phyloP scores from a whole-genome alignment of 2,113 vertebrate genomes.

The Brachypteracias leptosomus region DNA sequence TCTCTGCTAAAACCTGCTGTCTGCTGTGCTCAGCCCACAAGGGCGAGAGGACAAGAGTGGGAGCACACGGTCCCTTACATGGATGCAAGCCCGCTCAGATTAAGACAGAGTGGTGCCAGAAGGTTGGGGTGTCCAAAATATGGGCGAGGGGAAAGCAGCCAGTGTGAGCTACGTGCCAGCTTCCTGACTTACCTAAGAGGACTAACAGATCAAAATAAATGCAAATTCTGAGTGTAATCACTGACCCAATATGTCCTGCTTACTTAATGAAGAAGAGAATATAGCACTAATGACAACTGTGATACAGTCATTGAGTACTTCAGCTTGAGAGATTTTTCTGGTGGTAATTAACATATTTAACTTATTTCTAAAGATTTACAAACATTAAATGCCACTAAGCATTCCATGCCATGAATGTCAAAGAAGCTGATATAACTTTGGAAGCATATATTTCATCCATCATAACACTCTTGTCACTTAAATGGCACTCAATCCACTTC shows the following conservation, averaged over 20 bases:
- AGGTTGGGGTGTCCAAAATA: fast-evolving
- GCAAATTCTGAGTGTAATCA: not conserved
- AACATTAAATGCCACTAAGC: slow-evolving; percentile 56
- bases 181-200: not conserved
- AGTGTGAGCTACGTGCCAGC: not conserved
- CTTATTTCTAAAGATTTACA: slow-evolving; percentile 67
- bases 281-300: not conserved
- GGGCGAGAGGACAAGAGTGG: not conserved
- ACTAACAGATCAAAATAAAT: slow-evolving; percentile 1
- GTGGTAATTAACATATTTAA: slow-evolving; percentile 68
- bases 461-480: slow-evolving; percentile 59
- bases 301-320: not conserved
- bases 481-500: slow-evolving; percentile 61
- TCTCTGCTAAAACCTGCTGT: not conserved
- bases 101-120: not conserved
- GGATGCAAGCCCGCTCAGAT: not conserved
- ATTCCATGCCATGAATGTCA: slow-evolving; percentile 54
- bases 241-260: not conserved
- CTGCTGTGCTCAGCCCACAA: fast-evolving
- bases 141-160: not conserved
- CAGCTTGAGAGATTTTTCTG: slow-evolving; percentile 35
- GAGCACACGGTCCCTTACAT: not conserved
- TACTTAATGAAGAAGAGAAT: not conserved
- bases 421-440: slow-evolving; percentile 54
- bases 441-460: slow-evolving; percentile 59